Base-by-base conservation (phyloP, 2,888 invertebrate species). In the Clistopyga incitator region DNA sequence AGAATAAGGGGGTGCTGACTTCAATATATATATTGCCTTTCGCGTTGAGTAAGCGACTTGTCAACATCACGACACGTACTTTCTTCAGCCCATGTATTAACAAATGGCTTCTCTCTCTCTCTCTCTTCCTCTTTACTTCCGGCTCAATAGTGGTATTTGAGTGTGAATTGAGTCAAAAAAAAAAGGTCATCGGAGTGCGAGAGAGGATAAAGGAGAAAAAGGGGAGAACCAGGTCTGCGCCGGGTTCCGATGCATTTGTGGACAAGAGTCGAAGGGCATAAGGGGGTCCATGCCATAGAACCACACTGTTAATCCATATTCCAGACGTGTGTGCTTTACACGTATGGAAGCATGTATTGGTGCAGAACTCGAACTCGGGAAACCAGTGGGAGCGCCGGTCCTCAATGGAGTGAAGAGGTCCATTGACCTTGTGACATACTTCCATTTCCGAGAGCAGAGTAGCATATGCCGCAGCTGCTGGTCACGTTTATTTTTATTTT, bases 361-460 rank as follows among this genome's bases (percentile, higher is more conserved):
- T 34, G n/a, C 34, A 18, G 50, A 45, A 42, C 54, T 54, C 25
- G 61, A 74, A 15, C 52, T 59, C 54, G 61, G 61, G 20, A 78
- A 78, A 78, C 10, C 47, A 56, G 76, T 59, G 67, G 68, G 64
- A 67, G 70, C 42, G 25, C 38, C 45, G 47, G 72, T 76, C 77
- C 38, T 42, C 71, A 77, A 80, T 70, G 72, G 67, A 52, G 75
- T 25, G 65, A 86, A 87, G 81, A 86, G 86, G 85, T 88, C 87
- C 90, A 87, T 88, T 88, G 90, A 90, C 89, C 90, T 82, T 85
- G 78, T 91, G 90, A 87, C 91, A 90, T 85, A 91, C 91, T 90
- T 91, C 77, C 87, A 86, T 88, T 90, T 88, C 88, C 86, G 87
- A 54, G 81, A 56, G 45, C 70, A 75, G 65, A 75, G 56, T 65